Percentiles rank a stretch among this genome's conserved stretches.
Evolutionary conservation across 2,888 invertebrate species (phyloP).

Genomic region (Epinotia ramella): DNA sequence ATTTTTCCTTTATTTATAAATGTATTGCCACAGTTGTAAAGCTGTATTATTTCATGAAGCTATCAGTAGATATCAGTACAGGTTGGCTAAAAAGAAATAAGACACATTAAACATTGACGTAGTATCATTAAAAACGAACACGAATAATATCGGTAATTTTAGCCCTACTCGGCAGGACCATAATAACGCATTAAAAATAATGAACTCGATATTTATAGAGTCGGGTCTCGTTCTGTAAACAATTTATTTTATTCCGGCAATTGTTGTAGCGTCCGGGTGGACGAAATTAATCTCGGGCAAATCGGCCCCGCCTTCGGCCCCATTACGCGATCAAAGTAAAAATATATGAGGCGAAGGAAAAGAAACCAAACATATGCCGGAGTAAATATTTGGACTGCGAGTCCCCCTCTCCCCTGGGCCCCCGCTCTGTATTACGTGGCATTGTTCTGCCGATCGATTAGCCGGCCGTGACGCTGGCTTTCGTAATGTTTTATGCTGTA

Average conservation of each 20-base stretch:
- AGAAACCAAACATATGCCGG: constrained; percentile 83
- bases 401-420: constrained; percentile 58
- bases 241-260: constrained; percentile 59
- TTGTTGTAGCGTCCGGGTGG: constrained; percentile 60
- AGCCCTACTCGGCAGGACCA: constrained; percentile 44
- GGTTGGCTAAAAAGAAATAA: too few relatives aligned
- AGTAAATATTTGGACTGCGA: constrained; percentile 80
- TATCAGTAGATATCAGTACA: too few relatives aligned
- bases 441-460: constrained; percentile 83
- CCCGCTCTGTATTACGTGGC: constrained; percentile 74
- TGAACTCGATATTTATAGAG: constrained; percentile 44
- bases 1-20: too few relatives aligned
- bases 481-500: constrained; percentile 63
- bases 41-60: too few relatives aligned
- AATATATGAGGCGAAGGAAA: constrained; percentile 84
- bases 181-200: constrained; percentile 43
- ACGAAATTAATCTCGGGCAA: constrained; percentile 80
- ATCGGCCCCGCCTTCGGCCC: constrained; percentile 74
- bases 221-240: constrained; percentile 50
- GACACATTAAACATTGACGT: too few relatives aligned
- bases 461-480: constrained; percentile 72
- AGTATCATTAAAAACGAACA: background rate
- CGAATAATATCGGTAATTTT: constrained; percentile 45
- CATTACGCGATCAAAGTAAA: constrained; percentile 82
- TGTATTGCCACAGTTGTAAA: too few relatives aligned